Percentiles rank a stretch among this genome's conserved stretches.
Evolutionary conservation across 2,888 invertebrate genomes (phyloP).

Genomic region (Podotricha telesiphe): DNA sequence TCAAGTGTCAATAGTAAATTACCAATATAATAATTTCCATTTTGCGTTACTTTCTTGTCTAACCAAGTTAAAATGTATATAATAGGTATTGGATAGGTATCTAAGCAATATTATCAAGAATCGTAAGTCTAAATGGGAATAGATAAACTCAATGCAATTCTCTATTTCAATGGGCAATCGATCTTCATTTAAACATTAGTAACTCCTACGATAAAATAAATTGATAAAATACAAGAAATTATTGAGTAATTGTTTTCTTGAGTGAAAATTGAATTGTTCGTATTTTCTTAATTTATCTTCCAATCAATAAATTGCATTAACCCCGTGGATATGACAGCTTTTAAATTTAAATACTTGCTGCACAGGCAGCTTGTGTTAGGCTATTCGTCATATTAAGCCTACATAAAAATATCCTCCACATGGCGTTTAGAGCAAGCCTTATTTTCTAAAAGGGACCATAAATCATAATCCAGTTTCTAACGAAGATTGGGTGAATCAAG

Average conservation of each 20-base stretch:
- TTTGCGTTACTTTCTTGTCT: too few relatives aligned
- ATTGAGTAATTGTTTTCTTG: conserved; percentile 27
- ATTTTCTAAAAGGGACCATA: too few relatives aligned
- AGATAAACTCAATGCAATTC: conserved; percentile 32
- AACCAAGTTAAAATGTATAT: not conserved
- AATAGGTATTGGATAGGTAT: not conserved
- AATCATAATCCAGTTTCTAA: too few relatives aligned
- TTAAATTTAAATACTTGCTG: too few relatives aligned
- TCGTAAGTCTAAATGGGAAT: conserved; percentile 24
- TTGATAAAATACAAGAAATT: conserved; percentile 30
- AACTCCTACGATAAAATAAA: conserved; percentile 33
- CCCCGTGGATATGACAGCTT: too few relatives aligned
- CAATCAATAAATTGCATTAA: not conserved
- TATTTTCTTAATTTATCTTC: not conserved
- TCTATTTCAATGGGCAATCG: conserved; percentile 32
- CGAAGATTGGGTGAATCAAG: too few relatives aligned
- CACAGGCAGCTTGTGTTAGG: too few relatives aligned
- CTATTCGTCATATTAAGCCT: too few relatives aligned
- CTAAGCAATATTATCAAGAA: not conserved
- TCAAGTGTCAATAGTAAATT: too few relatives aligned
- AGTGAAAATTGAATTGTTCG: not conserved
- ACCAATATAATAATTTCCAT: too few relatives aligned
- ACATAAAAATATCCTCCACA: too few relatives aligned
- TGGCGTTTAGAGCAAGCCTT: too few relatives aligned
- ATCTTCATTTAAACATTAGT: conserved; percentile 42